Evolutionary conservation across 2,888 invertebrate genomes (phyloP).

Genomic region (Erebia aethiops): DNA sequence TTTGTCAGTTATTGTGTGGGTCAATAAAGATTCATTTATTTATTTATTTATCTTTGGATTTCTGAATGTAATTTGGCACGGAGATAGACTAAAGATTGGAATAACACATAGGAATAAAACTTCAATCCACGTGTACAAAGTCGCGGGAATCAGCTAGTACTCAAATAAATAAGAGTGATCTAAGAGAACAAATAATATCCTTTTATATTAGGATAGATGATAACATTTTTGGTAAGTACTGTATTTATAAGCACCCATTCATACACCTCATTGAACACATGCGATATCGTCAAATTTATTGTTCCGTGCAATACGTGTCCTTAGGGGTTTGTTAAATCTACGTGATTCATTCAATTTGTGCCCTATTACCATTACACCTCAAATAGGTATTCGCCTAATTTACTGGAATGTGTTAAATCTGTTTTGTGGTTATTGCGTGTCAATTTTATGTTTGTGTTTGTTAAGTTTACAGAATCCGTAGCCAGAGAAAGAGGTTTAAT

Average conservation of each 20-base stretch:
- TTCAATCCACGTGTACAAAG: too few relatives aligned
- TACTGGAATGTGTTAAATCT: background rate
- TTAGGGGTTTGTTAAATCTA: constrained; percentile 18
- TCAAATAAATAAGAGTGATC: too few relatives aligned
- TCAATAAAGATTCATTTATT: too few relatives aligned
- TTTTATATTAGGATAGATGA: background rate
- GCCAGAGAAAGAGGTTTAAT: too few relatives aligned
- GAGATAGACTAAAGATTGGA: too few relatives aligned
- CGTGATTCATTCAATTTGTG: constrained; percentile 18
- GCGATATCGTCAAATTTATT: constrained; percentile 13
- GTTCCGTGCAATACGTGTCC: constrained; percentile 13
- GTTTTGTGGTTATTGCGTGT: constrained; percentile 9
- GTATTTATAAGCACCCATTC: background rate
- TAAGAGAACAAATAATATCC: too few relatives aligned
- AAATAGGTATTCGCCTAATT: background rate
- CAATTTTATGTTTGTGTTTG: background rate
- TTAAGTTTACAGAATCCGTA: background rate
- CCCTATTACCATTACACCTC: constrained; percentile 11
- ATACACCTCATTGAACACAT: constrained; percentile 14
- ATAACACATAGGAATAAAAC: too few relatives aligned
- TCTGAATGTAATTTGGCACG: too few relatives aligned
- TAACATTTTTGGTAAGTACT: background rate
- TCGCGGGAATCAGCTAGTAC: too few relatives aligned
- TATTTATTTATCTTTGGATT: too few relatives aligned
- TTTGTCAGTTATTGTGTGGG: too few relatives aligned